Base-by-base conservation (phyloP, 2,797 vertebrate species). In the Parambassis ranga region DNA sequence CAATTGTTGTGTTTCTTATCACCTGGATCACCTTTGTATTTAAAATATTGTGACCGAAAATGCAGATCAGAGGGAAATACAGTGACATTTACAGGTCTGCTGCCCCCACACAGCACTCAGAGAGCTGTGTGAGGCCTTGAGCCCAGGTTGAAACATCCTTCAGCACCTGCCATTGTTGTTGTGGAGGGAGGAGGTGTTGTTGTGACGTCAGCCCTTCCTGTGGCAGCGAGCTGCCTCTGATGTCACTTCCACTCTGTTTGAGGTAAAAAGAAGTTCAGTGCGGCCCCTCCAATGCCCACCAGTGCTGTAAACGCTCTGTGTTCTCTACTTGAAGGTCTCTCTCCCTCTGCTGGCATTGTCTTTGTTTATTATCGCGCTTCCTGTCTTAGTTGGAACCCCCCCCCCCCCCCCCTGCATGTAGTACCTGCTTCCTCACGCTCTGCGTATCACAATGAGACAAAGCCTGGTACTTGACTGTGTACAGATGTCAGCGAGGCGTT, bases 121-220 rank as follows among this genome's bases (percentile, higher is more conserved):
- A n/a, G n/a, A n/a, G n/a, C n/a, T n/a, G n/a, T n/a, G 4, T 3
- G 53, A 59, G 76, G 70, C 83, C 81, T 82, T 83, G 73, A 49
- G 65, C 37, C n/a, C 61, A 42, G 59, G 46, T 79, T 80, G 16
- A 56, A 83, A 71, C 63, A 75, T 87, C 87, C 75, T 82, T 86
- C 74, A 85, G 72, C 86, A 83, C 85, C 76, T 82, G 66, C 55
- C 1, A 68, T 81, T 89, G 84, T 86, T 90, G 52, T 82, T 75
- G 33, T 56, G 28, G 14, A 35, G 13, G 28, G 48, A 5, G 26
- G 23, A 14, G 23, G 5, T 15, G 5, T 15, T 19, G 19, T 2
- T 1, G 38, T 76, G 75, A 81, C 56, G 39, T 82, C 61, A 74
- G 58, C 62, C 50, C 68, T 89, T 88, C 88, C 88, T 81, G 81